Conservation (phyloP, 2,888 invertebrate species). For the Protula sp. region DNA sequence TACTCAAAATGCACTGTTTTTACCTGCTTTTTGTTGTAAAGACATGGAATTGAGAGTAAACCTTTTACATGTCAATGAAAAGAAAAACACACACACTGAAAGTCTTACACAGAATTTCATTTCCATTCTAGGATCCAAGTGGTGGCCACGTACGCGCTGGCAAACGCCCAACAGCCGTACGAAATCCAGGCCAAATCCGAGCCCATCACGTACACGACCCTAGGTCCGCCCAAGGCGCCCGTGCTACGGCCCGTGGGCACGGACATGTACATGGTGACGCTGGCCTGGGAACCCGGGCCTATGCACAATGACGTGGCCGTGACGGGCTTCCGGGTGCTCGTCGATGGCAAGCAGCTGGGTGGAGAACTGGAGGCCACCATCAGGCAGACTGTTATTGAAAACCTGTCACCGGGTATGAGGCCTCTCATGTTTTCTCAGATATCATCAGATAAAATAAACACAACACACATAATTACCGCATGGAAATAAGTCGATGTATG, state of each 20-base stretch:
- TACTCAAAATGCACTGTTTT: no score
- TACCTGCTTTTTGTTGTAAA: no score
- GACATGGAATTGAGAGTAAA: no score
- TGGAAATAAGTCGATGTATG: no score
- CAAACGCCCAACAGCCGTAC: slow-evolving; percentile 38
- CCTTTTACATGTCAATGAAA: no score
- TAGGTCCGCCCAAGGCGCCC: slow-evolving; percentile 47
- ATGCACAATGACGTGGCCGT: slow-evolving; percentile 38
- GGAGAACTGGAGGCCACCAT: slow-evolving; percentile 33
- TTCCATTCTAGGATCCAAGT: slow-evolving; percentile 45
- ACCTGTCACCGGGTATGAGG: slow-evolving; percentile 43
- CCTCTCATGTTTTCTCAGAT: no score
- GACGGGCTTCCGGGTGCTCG: slow-evolving; percentile 46
- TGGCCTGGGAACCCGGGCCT: slow-evolving; percentile 43
- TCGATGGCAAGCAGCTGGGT: slow-evolving; percentile 47
- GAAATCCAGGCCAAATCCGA: slow-evolving; percentile 49
- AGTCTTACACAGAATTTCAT: no score
- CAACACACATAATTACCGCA: no score
- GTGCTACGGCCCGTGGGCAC: slow-evolving; percentile 36
- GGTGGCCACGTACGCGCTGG: slow-evolving; percentile 47
- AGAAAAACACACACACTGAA: no score
- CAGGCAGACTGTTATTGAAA: slow-evolving; percentile 46
- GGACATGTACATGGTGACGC: slow-evolving; percentile 41
- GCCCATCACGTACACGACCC: slow-evolving; percentile 46
- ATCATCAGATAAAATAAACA: no score